Percentiles rank a stretch among this genome's conserved stretches.
These are phyloP conservation scores for Blennius ocellaris DNA, from an alignment of 2,113 vertebrate species.

Conservation along the genomic window DNA sequence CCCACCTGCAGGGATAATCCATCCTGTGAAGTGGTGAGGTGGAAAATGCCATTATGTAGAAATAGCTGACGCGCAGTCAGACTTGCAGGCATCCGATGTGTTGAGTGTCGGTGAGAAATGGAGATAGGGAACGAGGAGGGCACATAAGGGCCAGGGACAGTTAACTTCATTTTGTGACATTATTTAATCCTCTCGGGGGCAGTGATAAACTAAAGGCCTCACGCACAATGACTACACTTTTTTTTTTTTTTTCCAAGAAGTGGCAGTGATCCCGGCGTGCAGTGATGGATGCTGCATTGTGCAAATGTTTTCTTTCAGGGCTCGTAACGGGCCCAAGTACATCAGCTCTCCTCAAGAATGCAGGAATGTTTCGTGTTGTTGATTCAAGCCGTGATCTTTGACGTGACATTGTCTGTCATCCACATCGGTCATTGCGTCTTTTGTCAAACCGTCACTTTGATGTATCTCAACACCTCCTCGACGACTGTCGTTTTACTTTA, in stretches of 20 bases:
- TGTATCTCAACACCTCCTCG: background rate
- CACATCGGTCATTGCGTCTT: background rate
- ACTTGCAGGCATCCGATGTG: constrained; percentile 55
- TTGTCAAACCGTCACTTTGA: background rate
- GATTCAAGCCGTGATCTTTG: background rate
- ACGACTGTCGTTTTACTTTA: background rate
- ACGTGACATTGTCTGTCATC: background rate
- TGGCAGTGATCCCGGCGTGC: constrained; percentile 24
- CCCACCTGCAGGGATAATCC: constrained; percentile 77
- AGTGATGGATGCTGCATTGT: constrained; percentile 27
- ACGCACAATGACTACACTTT: constrained; percentile 17
- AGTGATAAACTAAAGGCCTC: constrained; percentile 54
- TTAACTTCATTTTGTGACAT: constrained; percentile 61
- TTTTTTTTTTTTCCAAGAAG: background rate
- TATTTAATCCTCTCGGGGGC: constrained; percentile 68
- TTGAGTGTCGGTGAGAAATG: constrained; percentile 16
- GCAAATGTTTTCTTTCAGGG: constrained; percentile 18
- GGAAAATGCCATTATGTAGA: constrained; percentile 78
- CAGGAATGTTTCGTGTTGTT: constrained; percentile 15
- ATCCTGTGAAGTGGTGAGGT: constrained; percentile 77
- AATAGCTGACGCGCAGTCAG: constrained; percentile 73
- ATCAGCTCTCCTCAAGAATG: background rate
- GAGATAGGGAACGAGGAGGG: constrained; percentile 51
- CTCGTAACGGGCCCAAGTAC: constrained; percentile 3
- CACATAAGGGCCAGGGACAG: constrained; percentile 46